Evolutionary conservation across 2,113 vertebrate species (phyloP), one percentile per base, ranked within the genome.

Genomic region (Elephas maximus): DNA sequence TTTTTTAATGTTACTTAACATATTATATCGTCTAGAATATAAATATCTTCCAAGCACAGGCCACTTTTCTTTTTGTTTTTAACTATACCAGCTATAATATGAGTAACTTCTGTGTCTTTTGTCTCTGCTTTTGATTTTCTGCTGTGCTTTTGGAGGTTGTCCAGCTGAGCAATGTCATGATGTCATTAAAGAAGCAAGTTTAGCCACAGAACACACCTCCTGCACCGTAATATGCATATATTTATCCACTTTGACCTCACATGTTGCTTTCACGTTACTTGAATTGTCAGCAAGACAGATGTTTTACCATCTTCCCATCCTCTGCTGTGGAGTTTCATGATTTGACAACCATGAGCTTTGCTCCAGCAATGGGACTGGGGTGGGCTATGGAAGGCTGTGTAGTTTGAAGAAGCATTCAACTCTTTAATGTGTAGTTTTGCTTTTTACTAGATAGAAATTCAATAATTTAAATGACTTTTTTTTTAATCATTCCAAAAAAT

Each of bases 121-220:
- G 92, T 97, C 92, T 94, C 81, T 95, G 51, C 67, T 93, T 96
- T 97, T 95, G 88, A 88, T 95, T 88, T 69, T 91, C 62, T 48
- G 1, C 78, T 91, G 41, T 93, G 28, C 63, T 91, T 95, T 92
- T 92, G 45, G 51, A 94, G 24, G 51, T 95, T 95, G 69, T 95
- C 91, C 95, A 88, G 1, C 30, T 88, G 37, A 93, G 6, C 65
- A 82, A 37, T 82, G 44, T 80, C 45, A 88, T 71, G 82, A 37
- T 82, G 44, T 80, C 53, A 88, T 95, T 96, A 88, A 96, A 88
- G 80, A 92, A 84, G 60, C 14, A 88, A 65, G 45, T 93, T 80
- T 57, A 44, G 63, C 41, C 41, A 18, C 74, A 26, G 63, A 96
- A 63, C 45, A 18, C 14, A 79, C 65, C 8, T 88, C 85, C 37